phyloP scores from a whole-genome alignment of 1,140 invertebrate genomes.

The Neocloeon triangulifer region DNA sequence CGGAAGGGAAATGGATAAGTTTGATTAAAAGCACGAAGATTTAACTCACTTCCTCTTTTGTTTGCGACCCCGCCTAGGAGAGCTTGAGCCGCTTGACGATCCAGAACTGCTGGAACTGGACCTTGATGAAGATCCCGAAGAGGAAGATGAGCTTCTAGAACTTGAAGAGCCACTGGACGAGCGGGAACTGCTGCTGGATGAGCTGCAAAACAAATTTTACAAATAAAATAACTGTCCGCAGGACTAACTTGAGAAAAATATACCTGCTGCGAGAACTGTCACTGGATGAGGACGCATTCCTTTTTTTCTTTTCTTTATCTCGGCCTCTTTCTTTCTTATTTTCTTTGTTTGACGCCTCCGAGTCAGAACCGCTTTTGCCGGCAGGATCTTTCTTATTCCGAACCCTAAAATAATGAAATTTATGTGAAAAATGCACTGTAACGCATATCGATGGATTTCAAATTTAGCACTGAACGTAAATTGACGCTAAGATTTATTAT shows the following conservation, averaged over 20 bases:
- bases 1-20: slow-evolving; percentile 1
- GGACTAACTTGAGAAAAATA: too few species aligned
- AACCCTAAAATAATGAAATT: slow-evolving; percentile 26
- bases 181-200: slow-evolving; percentile 45
- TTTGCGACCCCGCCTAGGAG: slow-evolving; percentile 28
- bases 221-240: too few species aligned
- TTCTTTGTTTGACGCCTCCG: slow-evolving; percentile 36
- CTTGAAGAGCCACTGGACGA: slow-evolving; percentile 28
- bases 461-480: too few species aligned
- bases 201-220: slow-evolving; percentile 35
- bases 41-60: slow-evolving; percentile 29
- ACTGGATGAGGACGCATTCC: slow-evolving; percentile 49
- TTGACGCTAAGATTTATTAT: too few species aligned
- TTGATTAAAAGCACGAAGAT: slow-evolving; percentile 5
- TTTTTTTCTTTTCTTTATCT: slow-evolving; percentile 36
- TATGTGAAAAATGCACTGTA: too few species aligned
- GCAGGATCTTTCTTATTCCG: slow-evolving; percentile 28
- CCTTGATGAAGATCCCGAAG: slow-evolving; percentile 38
- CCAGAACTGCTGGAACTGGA: slow-evolving; percentile 39
- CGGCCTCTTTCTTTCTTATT: slow-evolving; percentile 36
- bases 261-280: slow-evolving; percentile 46
- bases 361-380: slow-evolving; percentile 22
- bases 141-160: slow-evolving; percentile 37
- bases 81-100: slow-evolving; percentile 33
- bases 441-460: too few species aligned